Conservation (phyloP, 2,797 vertebrate species). For the Miichthys miiuy region DNA sequence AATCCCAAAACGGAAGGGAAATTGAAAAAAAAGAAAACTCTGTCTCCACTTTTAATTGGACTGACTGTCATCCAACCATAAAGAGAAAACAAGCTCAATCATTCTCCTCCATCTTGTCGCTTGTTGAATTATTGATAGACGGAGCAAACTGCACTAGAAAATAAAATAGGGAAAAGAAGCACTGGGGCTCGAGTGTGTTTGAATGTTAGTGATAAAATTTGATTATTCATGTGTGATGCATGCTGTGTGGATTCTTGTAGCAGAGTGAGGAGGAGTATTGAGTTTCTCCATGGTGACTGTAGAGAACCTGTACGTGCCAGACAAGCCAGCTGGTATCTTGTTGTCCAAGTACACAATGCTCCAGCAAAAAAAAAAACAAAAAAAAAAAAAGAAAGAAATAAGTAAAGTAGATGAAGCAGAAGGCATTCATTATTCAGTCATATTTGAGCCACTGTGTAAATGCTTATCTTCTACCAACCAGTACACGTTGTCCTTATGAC, state of each 20-base stretch:
- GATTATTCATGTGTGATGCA: conserved; percentile 75
- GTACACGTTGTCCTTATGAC: background rate
- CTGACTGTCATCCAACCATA: conserved; percentile 78
- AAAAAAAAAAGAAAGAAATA: conserved; percentile 15
- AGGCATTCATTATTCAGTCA: conserved; percentile 37
- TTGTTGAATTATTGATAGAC: conserved; percentile 77
- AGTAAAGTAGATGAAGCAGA: conserved; percentile 36
- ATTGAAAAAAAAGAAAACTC: conserved; percentile 52
- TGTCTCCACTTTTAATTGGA: conserved; percentile 83
- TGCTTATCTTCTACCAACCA: conserved; percentile 9
- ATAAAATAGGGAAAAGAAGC: conserved; percentile 52
- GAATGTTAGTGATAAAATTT: conserved; percentile 66
- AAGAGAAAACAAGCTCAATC: conserved; percentile 76
- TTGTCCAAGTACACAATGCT: conserved; percentile 71
- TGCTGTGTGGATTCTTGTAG: conserved; percentile 65
- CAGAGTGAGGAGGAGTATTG: conserved; percentile 60
- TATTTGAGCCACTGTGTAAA: conserved; percentile 40
- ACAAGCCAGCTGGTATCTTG: conserved; percentile 74
- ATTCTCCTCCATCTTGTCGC: conserved; percentile 76
- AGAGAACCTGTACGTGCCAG: conserved; percentile 71
- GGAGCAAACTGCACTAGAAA: conserved; percentile 57
- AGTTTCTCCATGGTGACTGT: conserved; percentile 70
- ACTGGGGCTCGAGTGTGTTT: conserved; percentile 56
- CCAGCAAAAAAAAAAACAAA: conserved; percentile 35
- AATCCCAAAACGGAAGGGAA: conserved; percentile 73